Percentiles rank a stretch among this genome's conserved stretches.
Conservation (phyloP, 2,113 vertebrate species). For the Sterrhoptilus dennistouni region DNA sequence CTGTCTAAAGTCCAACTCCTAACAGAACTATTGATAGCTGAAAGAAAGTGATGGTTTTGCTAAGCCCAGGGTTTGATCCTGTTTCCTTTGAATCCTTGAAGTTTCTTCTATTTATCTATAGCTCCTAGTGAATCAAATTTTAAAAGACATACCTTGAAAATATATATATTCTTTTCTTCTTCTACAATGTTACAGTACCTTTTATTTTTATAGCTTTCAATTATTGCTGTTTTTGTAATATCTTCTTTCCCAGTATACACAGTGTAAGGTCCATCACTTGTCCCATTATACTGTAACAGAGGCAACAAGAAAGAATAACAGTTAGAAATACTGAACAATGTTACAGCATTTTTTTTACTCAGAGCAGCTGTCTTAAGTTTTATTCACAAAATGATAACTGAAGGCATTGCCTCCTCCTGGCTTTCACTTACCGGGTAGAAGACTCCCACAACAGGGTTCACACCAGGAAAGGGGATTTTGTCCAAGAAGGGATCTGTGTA, state of each 20-base stretch:
- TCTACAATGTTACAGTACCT: conserved; percentile 67
- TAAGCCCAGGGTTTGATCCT: not conserved
- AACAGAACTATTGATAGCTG: not conserved
- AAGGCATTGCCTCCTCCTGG: not conserved
- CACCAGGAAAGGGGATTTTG: not conserved
- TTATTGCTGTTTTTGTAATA: conserved; percentile 80
- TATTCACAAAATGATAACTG: not conserved
- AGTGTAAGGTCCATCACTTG: conserved; percentile 83
- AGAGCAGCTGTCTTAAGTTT: not conserved
- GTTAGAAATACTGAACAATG: not conserved
- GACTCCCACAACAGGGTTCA: conserved; percentile 69
- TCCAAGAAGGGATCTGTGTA: conserved; percentile 82
- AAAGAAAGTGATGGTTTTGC: not conserved
- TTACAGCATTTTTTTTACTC: not conserved
- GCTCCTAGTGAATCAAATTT: not conserved
- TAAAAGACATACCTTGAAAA: not conserved
- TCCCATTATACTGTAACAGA: conserved; percentile 86
- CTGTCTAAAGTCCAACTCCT: not conserved
- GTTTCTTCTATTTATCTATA: not conserved
- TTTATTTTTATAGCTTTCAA: conserved; percentile 81
- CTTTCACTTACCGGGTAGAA: conserved; percentile 82
- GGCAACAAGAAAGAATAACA: not conserved
- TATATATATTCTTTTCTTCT: not conserved
- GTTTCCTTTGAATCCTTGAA: not conserved
- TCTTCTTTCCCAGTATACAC: conserved; percentile 84